Base-by-base conservation (phyloP, 2,113 vertebrate genomes). In the Oncorhynchus kisutch region DNA sequence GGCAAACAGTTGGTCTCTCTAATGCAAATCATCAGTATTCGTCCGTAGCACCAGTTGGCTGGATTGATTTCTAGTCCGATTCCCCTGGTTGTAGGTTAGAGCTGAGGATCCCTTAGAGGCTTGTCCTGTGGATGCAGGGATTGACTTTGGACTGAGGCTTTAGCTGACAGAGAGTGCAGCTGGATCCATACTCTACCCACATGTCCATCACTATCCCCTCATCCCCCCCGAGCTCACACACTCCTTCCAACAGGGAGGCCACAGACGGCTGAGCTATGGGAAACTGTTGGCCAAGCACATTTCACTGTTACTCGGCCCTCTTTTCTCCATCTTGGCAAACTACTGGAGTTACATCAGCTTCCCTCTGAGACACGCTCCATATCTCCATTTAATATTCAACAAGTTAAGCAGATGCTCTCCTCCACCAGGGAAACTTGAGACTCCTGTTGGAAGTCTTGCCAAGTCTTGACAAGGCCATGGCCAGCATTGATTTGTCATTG, bases 141-240 rank as follows among this genome's bases (percentile, higher is more conserved):
- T 74, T 75, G 77, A 80, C 88, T 89, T 91, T 90, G 88, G 90
- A 89, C 79, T 87, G 72, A 84, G 83, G 81, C 79, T 90, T 87
- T 79, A 86, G 74, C 79, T 83, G 71, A 86, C 74, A 82, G 72
- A 75, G 67, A 82, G 31, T 45, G 3, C 80, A 87, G 86, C 78
- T 76, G 73, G 87, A 84, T 85, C 81, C 80, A 86, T 88, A 84
- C 76, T 78, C 76, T 86, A 90, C 82, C 80, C 88, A 84, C 84
- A 81, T 89, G 86, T 85, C 84, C 81, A 77, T 80, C 71, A 84
- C 72, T 77, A 87, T 85, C 77, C 84, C 77, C 65, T 83, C 74
- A 77, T 82, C 74, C 84, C 83, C 83, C 39, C 83, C 16, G 73
- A 80, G 81, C 62, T 45, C 75, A 67, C 65, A 70, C 48, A 45